phyloP scores from a whole-genome alignment of 2,797 vertebrate genomes.

The Toxotes lorentzi region DNA sequence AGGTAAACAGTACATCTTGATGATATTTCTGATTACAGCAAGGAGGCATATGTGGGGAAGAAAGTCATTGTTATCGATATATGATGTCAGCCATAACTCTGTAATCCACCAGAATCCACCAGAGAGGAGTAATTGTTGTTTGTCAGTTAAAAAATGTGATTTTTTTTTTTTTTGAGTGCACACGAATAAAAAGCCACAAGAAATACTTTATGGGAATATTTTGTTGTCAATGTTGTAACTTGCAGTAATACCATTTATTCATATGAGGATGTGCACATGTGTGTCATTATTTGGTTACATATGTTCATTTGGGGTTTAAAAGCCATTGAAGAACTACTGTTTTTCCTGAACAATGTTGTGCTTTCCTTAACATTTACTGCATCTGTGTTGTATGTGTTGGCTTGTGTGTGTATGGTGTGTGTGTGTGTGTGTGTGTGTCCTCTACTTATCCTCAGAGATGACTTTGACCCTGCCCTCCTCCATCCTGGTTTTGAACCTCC shows the following conservation, averaged over 20 bases:
- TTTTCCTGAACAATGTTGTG: not conserved
- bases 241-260: not conserved
- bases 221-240: not conserved
- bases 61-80: not conserved
- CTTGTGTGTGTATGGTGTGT: slow-evolving; percentile 2
- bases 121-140: not conserved
- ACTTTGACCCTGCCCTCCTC: slow-evolving; percentile 94
- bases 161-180: not conserved
- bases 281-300: not conserved
- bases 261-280: not conserved
- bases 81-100: not conserved
- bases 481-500: slow-evolving; percentile 96
- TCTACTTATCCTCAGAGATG: slow-evolving; percentile 81
- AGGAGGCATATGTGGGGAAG: not conserved
- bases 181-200: not conserved
- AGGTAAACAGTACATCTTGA: not conserved
- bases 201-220: not conserved
- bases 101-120: not conserved
- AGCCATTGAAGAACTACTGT: not conserved
- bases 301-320: not conserved
- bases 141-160: too few species aligned
- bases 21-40: not conserved
- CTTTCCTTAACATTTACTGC: not conserved
- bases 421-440: not conserved
- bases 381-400: not conserved